Evolutionary conservation across 2,888 invertebrate species (phyloP), one percentile per base, ranked within the genome.

Genomic region (Drosophila merina): DNA sequence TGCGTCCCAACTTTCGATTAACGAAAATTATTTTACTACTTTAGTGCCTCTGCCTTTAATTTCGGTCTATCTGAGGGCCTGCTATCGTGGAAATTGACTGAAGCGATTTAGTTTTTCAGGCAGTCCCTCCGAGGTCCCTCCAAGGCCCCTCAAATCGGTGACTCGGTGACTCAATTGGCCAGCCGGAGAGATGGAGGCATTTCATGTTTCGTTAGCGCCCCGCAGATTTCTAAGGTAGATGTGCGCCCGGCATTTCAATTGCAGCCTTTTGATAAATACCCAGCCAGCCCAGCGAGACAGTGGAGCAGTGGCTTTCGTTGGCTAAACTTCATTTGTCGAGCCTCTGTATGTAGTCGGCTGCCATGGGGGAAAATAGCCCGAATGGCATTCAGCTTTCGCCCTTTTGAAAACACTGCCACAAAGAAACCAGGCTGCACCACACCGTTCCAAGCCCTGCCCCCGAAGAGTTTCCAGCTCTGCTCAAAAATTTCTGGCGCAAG

Each of bases 11-110:
- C 85, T 85, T 85, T 85, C 85, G 85, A 85, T 85, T 86, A 85
- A 84, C 84, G 59, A 73, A 85, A 85, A 85, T 85, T 83, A 85
- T 85, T 84, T 86, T 81, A 79, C 86, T 86, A 79, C 86, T 81
- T 86, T 84, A 84, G 86, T 76, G 74, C 28, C 60, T 12, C 26
- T 25, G 26, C 30, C 50, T 14, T 8, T 6, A 12, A 10, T 7
- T 44, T 31, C 51, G 25, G 10, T 28, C 49, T n/a, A 36, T 12
- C 28, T 36, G 33, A 33, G 20, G n/a, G 33, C 28, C 30, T 44
- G 20, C 20, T 30, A 28, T 20, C 40, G 33, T 48, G 47, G 25
- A 66, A 57, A 68, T 54, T 48, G 67, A 36, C 57, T 68, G 26
- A 38, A 66, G 49, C 69, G 69, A 54, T 67, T 68, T 59, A 68